Percentiles rank a stretch among this genome's conserved stretches.
Conservation (phyloP, 2,113 vertebrate genomes). For the Poicephalus meyeri region DNA sequence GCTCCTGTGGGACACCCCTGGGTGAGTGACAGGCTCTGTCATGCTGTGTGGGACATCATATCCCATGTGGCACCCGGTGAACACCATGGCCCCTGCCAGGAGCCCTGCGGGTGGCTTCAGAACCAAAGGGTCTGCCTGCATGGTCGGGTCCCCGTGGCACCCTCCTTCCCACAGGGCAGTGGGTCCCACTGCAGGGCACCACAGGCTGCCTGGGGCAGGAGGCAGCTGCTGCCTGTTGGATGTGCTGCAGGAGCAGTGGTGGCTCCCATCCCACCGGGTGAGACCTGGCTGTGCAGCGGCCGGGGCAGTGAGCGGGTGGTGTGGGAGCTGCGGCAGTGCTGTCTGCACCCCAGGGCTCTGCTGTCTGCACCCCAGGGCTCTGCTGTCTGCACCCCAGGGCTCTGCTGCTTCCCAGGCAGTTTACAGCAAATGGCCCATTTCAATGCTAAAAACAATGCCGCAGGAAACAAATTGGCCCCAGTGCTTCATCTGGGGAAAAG, state of each 20-base stretch:
- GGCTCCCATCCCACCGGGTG: fast-evolving
- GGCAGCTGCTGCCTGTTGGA: background rate
- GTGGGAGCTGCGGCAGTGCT: background rate
- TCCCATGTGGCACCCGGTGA: fast-evolving
- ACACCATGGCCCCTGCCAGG: fast-evolving
- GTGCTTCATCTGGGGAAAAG: background rate
- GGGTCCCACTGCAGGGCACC: background rate
- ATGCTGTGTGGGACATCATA: fast-evolving
- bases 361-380: fast-evolving
- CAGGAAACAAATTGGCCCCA: background rate
- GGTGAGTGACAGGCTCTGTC: fast-evolving
- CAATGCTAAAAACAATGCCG: background rate
- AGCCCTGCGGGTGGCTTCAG: background rate
- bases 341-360: background rate
- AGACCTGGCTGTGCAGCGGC: fast-evolving
- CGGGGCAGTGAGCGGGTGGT: fast-evolving
- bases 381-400: background rate
- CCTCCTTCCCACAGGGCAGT: background rate
- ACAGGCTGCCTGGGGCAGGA: background rate
- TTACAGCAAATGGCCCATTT: background rate
- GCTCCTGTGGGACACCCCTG: background rate
- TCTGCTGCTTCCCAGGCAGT: background rate
- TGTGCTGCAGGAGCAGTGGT: fast-evolving
- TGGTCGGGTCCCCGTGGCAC: fast-evolving
- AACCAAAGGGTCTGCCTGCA: no score